Base-by-base conservation (phyloP, 2,113 vertebrate genomes). In the Colaptes auratus region DNA sequence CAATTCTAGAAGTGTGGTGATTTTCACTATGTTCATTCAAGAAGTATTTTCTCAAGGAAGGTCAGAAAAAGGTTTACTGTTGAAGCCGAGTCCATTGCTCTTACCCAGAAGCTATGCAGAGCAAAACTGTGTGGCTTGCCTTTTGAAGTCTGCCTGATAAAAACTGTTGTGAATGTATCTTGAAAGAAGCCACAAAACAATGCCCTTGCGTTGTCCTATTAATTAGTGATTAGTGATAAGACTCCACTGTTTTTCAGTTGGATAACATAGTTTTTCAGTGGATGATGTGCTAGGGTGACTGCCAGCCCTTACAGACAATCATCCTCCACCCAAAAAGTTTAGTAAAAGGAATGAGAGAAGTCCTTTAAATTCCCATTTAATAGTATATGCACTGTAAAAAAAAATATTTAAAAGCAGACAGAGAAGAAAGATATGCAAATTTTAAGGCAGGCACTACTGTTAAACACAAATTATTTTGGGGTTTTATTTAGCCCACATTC, bases 121-220 rank as follows among this genome's bases (percentile, higher is more conserved):
- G 71, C 58, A 81, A 76, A 89, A 79, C 63, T 1, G 2, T 74
- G 33, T 35, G 72, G 77, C 59, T 86, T 91, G 80, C 71, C 82
- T 96, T 90, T 92, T 96, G 95, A 92, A 92, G 74, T 66, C 67
- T 91, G n/a, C 82, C 91, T 87, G 94, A 97, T 86, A 91, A 96
- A 96, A 97, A 82, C 36, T 61, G 63, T 55, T 90, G 66, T 52
- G 86, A 90, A 84, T 25, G 25, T 30, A 92, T 64, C 81, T 95
- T 97, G 88, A 96, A 98, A 95, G 94, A 78, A 30, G 86, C 71
- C 60, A 80, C 88, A 97, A 97, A 97, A 91, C 25, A 48, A 86
- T 95, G 93, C 63, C 94, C 92, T 96, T 93, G 66, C 33, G 30
- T 72, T 82, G 74, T 89, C 94, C 89, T 97, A 94, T 92, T 96